Conservation (phyloP, 2,113 vertebrate species). For the Triplophysa tibetana region DNA sequence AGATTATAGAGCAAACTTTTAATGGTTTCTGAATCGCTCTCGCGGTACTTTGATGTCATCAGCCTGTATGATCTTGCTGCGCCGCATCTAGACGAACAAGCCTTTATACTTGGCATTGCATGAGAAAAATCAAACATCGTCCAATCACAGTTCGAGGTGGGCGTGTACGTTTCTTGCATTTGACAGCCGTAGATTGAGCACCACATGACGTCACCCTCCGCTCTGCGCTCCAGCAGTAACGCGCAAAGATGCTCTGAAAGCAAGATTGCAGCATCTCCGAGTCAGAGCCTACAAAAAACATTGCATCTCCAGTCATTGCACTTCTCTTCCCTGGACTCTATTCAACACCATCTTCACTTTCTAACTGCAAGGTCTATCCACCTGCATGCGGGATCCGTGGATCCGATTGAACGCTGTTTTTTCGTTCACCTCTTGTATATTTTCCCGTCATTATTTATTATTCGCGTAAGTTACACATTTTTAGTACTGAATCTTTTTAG, state of each 20-base stretch:
- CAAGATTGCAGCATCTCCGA: constrained; percentile 79
- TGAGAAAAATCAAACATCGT: constrained; percentile 51
- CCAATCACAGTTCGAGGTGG: constrained; percentile 64
- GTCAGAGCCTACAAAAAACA: constrained; percentile 63
- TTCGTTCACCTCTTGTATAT: constrained; percentile 49
- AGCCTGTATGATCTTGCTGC: too few species aligned
- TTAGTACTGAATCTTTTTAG: constrained; percentile 57
- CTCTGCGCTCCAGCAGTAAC: constrained; percentile 71
- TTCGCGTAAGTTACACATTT: constrained; percentile 51
- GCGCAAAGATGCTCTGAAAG: constrained; percentile 79
- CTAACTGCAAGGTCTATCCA: constrained; percentile 41
- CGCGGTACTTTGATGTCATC: too few species aligned
- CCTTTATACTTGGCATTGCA: constrained; percentile 48
- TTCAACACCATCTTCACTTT: constrained; percentile 46
- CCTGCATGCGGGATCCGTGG: constrained; percentile 61
- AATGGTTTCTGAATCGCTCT: too few species aligned
- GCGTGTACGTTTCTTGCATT: constrained; percentile 53
- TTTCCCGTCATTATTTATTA: constrained; percentile 52
- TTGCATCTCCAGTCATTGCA: constrained; percentile 59
- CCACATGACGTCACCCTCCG: constrained; percentile 72
- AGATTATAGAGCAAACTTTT: too few species aligned
- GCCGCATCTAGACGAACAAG: too few species aligned
- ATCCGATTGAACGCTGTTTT: constrained; percentile 58
- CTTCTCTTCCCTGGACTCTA: constrained; percentile 56
- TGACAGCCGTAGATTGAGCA: constrained; percentile 54